Evolutionary conservation across 2,888 invertebrate genomes (phyloP).

Genomic region (Lingula anatina): DNA sequence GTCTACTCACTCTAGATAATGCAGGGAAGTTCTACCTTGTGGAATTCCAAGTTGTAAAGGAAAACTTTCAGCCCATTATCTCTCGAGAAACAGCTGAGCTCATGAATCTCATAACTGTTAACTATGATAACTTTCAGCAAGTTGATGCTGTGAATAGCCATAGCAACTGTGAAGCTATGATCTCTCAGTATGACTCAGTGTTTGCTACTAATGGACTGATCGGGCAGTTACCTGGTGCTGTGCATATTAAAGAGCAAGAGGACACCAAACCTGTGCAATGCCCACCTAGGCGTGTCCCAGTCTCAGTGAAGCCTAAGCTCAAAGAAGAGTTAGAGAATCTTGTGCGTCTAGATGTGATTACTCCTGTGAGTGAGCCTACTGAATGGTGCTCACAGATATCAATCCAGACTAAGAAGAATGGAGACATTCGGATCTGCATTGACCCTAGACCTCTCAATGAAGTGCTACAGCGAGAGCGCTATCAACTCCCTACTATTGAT

Average conservation of each 20-base stretch:
- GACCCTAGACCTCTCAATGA: constrained; percentile 11
- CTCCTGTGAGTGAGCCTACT: constrained; percentile 10
- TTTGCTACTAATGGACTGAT: constrained; percentile 2
- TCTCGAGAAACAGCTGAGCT: neutral
- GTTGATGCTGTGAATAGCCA: neutral
- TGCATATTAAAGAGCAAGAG: neutral
- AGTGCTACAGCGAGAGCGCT: constrained; percentile 7
- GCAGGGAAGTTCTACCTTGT: neutral
- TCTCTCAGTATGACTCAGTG: neutral
- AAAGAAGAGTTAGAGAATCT: constrained; percentile 7
- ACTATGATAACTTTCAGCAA: constrained; percentile 2
- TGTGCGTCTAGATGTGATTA: constrained; percentile 3
- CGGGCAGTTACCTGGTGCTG: constrained; percentile 1
- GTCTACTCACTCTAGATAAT: neutral
- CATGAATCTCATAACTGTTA: constrained; percentile 3
- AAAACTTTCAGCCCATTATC: constrained; percentile 1
- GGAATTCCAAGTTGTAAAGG: neutral
- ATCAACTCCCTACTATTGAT: constrained; percentile 9
- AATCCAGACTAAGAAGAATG: constrained; percentile 4
- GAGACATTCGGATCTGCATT: constrained; percentile 9
- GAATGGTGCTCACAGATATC: constrained; percentile 9
- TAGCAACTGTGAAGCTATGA: neutral
- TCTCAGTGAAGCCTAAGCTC: constrained; percentile 2
- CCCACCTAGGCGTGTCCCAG: neutral
- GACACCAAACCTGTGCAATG: constrained; percentile 1